Percentiles rank a stretch among this genome's conserved stretches.
phyloP scores from a whole-genome alignment of 2,888 invertebrate species.

The Amphimallon solstitiale region DNA sequence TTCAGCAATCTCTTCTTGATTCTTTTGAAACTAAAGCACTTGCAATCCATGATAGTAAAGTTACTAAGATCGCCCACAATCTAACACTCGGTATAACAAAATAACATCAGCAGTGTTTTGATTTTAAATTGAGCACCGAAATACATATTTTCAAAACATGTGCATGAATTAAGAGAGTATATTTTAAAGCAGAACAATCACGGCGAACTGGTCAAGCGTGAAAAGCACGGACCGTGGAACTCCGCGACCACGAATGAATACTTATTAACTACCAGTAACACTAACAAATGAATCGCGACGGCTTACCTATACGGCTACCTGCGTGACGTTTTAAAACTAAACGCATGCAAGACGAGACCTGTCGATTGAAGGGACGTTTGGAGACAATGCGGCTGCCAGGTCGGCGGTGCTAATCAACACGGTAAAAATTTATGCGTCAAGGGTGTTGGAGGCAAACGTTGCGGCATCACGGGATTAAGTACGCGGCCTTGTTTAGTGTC shows the following conservation, averaged over 20 bases:
- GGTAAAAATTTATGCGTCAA: slow-evolving; percentile 15
- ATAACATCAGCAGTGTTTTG: not conserved
- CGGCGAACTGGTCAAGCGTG: slow-evolving; percentile 29
- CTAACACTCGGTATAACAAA: not conserved
- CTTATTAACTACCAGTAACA: too few species aligned
- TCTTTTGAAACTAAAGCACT: slow-evolving; percentile 41
- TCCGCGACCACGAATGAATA: not conserved
- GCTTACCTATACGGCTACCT: slow-evolving; percentile 13
- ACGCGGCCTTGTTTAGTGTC: slow-evolving; percentile 18
- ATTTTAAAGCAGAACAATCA: slow-evolving; percentile 17
- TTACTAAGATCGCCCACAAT: not conserved
- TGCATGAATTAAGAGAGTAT: not conserved
- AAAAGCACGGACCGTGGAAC: not conserved
- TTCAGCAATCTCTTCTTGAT: slow-evolving; percentile 40
- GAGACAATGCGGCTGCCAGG: not conserved
- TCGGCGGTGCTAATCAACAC: not conserved
- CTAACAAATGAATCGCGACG: too few species aligned
- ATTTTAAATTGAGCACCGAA: not conserved
- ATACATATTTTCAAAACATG: too few species aligned
- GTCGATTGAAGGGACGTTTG: slow-evolving; percentile 17
- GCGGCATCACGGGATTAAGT: slow-evolving; percentile 1
- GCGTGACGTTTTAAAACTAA: slow-evolving; percentile 8
- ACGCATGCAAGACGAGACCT: slow-evolving; percentile 15
- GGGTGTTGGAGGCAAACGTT: slow-evolving; percentile 9
- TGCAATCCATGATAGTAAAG: slow-evolving; percentile 34